phyloP scores from a whole-genome alignment of 2,888 invertebrate species.

The Cerceris ruficornis region DNA sequence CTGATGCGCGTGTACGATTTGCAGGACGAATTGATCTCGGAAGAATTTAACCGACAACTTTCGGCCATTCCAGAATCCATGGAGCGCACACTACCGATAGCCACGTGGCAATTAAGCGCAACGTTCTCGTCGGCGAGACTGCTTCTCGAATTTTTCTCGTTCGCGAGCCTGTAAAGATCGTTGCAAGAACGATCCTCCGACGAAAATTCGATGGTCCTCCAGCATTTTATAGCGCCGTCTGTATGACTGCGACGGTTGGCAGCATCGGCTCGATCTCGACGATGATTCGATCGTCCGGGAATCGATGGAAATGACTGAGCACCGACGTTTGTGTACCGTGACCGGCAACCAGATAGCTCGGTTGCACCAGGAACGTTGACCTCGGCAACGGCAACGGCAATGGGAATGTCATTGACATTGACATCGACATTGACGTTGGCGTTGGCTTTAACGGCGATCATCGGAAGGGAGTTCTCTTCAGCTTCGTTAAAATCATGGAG shows the following conservation, averaged over 20 bases:
- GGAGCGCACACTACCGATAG: constrained; percentile 82
- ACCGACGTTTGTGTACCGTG: too few species aligned
- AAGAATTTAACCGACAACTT: constrained; percentile 84
- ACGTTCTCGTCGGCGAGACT: background rate
- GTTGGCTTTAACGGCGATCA: background rate
- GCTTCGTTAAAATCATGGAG: constrained; percentile 31
- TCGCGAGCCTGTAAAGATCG: constrained; percentile 1
- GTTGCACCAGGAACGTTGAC: too few species aligned
- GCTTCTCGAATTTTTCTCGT: background rate
- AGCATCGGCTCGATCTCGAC: constrained; percentile 30
- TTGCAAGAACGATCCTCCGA: constrained; percentile 4
- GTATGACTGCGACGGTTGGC: constrained; percentile 23
- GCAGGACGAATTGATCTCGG: constrained; percentile 73
- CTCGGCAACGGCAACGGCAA: too few species aligned
- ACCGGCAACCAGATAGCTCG: too few species aligned
- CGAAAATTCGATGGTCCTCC: constrained; percentile 55
- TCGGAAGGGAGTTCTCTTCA: background rate
- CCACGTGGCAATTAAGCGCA: constrained; percentile 35
- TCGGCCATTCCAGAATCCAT: constrained; percentile 93
- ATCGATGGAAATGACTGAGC: background rate
- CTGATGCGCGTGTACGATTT: constrained; percentile 63
- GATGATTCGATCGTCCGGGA: background rate
- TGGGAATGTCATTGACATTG: too few species aligned
- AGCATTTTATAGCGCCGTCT: constrained; percentile 49
- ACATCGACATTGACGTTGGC: too few species aligned